phyloP scores from a whole-genome alignment of 2,888 invertebrate genomes.

The Resseliella maxima region DNA sequence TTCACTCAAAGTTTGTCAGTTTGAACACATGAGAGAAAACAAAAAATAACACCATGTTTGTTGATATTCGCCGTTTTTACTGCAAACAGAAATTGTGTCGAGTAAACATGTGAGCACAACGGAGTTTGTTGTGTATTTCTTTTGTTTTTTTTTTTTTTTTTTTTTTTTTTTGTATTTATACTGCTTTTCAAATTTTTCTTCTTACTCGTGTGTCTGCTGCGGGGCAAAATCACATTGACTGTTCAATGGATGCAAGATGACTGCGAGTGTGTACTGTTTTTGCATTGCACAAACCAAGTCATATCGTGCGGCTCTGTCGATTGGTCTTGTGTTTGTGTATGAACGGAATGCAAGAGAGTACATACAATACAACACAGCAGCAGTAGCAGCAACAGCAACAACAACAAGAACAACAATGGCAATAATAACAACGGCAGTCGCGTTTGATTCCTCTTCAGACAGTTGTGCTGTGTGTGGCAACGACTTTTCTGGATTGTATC shows the following conservation, averaged over 20 bases:
- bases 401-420: background rate
- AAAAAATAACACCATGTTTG: background rate
- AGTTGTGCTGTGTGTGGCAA: background rate
- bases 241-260: conserved; percentile 54
- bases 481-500: background rate
- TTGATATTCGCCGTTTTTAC: background rate
- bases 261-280: conserved; percentile 20
- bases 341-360: conserved; percentile 23
- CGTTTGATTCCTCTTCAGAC: background rate
- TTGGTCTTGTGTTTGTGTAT: background rate
- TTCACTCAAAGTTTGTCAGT: background rate
- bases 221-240: conserved; percentile 35
- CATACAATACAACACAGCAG: too few species aligned
- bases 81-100: background rate
- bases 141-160: background rate
- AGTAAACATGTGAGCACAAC: background rate
- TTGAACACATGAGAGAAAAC: background rate
- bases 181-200: too few species aligned
- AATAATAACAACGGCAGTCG: background rate
- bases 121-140: background rate
- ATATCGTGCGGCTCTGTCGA: background rate
- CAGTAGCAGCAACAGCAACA: too few species aligned
- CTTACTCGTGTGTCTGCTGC: conserved; percentile 1
- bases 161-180: background rate
- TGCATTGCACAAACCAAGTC: conserved; percentile 5